A percentile compares a stretch with the other conserved stretches of the same genome.
phyloP scores from a whole-genome alignment of 1,140 invertebrate genomes.

The Drosophila rhopaloa region DNA sequence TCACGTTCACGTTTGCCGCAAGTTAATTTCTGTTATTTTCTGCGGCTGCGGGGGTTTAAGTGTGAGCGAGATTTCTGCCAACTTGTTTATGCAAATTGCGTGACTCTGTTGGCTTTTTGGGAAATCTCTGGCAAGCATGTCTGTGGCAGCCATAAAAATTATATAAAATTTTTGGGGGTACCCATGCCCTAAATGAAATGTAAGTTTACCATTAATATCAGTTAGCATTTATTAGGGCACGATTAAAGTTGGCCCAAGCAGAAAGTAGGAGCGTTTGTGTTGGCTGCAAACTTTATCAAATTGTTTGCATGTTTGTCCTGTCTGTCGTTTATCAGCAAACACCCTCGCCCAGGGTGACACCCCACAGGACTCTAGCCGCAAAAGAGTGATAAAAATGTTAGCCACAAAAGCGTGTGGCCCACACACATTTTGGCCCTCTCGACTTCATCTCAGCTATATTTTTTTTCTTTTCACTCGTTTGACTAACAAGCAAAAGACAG shows the following conservation, averaged over 20 bases:
- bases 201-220: conserved; percentile 63
- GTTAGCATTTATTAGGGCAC: conserved; percentile 67
- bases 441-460: neutral
- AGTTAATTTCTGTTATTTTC: conserved; percentile 18
- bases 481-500: conserved; percentile 81
- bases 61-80: conserved; percentile 34
- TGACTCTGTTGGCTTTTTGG: conserved; percentile 25
- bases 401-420: conserved; percentile 68
- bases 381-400: conserved; percentile 77
- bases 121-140: neutral
- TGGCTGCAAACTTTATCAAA: conserved; percentile 69
- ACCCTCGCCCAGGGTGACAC: conserved; percentile 27
- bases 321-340: conserved; percentile 66
- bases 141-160: conserved; percentile 37
- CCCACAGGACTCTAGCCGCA: conserved; percentile 50
- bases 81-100: conserved; percentile 58
- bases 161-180: conserved; percentile 13
- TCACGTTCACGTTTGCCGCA: conserved; percentile 31
- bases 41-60: conserved; percentile 1
- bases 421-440: conserved; percentile 25
- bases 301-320: conserved; percentile 69
- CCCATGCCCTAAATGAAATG: conserved; percentile 27
- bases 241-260: conserved; percentile 49
- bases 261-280: conserved; percentile 23
- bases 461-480: conserved; percentile 49